phyloP scores from a whole-genome alignment of 53 echinoderm and acorn worm genomes.

The Henricia sp. region DNA sequence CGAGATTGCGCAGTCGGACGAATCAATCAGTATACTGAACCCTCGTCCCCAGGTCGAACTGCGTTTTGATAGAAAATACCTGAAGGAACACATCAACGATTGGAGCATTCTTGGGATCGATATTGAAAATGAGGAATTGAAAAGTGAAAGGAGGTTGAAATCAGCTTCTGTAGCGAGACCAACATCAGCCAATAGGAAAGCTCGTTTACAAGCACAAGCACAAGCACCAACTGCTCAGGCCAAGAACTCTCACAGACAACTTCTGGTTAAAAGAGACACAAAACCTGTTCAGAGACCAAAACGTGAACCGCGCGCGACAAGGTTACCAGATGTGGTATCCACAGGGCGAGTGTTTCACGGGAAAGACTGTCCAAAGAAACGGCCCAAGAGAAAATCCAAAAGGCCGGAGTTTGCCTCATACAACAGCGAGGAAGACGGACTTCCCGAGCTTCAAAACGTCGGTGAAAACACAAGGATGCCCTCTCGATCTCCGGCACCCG shows the following conservation, averaged over 20 bases:
- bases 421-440: slow-evolving; percentile 35
- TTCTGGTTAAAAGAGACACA: neutral
- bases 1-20: slow-evolving; percentile 51
- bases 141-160: slow-evolving; percentile 6
- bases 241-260: slow-evolving; percentile 3
- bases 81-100: slow-evolving; percentile 71
- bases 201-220: slow-evolving; percentile 6
- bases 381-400: neutral
- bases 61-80: slow-evolving; percentile 59
- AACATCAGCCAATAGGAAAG: slow-evolving; percentile 36
- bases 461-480: neutral
- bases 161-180: slow-evolving; percentile 38
- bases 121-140: slow-evolving; percentile 47
- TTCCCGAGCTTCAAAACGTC: slow-evolving; percentile 14
- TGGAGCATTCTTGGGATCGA: slow-evolving; percentile 52
- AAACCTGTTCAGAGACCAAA: neutral
- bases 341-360: slow-evolving; percentile 27
- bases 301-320: slow-evolving; percentile 1
- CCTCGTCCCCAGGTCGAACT: slow-evolving; percentile 54
- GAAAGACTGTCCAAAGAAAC: slow-evolving; percentile 34
- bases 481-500: slow-evolving; percentile 5
- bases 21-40: slow-evolving; percentile 42
- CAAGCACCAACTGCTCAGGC: slow-evolving; percentile 9
- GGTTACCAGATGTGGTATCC: slow-evolving; percentile 29
- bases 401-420: slow-evolving; percentile 11